These are phyloP conservation scores for Halocaridina rubra DNA, from an alignment of 2,888 invertebrate genomes.

Conservation along the genomic window DNA sequence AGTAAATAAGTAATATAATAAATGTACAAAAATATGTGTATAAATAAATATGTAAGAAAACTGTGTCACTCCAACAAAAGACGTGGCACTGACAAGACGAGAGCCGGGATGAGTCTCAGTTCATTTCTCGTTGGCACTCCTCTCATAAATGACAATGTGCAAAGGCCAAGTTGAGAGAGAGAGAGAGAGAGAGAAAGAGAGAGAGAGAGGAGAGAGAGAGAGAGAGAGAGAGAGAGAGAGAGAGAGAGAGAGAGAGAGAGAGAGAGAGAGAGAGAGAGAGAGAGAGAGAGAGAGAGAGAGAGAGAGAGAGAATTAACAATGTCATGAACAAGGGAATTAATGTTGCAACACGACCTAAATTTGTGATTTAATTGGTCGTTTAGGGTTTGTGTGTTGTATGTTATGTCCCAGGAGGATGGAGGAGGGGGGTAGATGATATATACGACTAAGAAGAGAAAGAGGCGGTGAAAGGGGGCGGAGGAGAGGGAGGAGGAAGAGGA, in stretches of 20 bases:
- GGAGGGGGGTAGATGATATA: no score
- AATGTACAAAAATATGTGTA: no score
- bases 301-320: not conserved
- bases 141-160: not conserved
- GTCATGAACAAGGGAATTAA: not conserved
- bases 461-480: not conserved
- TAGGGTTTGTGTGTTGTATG: not conserved
- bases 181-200: slow-evolving; percentile 5
- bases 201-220: not conserved
- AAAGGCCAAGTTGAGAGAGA: not conserved
- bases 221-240: slow-evolving; percentile 14
- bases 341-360: not conserved
- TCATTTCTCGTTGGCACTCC: not conserved
- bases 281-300: not conserved
- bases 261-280: not conserved
- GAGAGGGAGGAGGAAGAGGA: not conserved
- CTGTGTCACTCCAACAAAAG: no score
- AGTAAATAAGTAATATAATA: no score
- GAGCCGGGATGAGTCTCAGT: no score
- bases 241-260: slow-evolving; percentile 1
- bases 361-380: not conserved
- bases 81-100: no score
- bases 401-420: no score
- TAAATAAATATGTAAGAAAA: no score
- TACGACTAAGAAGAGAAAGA: not conserved